Evolutionary conservation across 2,113 vertebrate genomes (phyloP).

Genomic region (mouse (Mus musculus)): DNA sequence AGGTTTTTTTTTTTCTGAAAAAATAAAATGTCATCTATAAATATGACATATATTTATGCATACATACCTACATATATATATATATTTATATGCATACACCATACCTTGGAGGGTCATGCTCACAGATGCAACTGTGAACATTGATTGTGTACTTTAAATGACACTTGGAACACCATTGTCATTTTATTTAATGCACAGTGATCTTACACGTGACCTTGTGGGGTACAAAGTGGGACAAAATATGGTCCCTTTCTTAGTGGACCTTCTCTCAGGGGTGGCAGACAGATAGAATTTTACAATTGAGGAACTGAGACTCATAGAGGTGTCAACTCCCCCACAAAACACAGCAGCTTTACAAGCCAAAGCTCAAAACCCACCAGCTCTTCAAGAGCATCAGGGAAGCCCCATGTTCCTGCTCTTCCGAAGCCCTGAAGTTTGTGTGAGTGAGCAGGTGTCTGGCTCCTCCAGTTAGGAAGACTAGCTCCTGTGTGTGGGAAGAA

Average conservation of each 20-base stretch:
- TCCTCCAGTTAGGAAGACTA: neutral
- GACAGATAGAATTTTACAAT: neutral
- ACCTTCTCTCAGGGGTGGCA: neutral
- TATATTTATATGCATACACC: no score
- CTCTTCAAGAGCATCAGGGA: neutral
- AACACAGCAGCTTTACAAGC: neutral
- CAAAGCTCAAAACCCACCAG: neutral
- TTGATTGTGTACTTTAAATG: neutral
- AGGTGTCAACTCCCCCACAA: neutral
- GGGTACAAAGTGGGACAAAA: neutral
- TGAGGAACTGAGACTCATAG: constrained; percentile 15
- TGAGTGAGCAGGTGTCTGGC: no score
- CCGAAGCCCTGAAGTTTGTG: neutral
- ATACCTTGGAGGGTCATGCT: neutral
- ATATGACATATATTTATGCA: neutral
- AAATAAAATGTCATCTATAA: neutral
- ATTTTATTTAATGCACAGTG: neutral
- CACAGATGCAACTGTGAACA: neutral
- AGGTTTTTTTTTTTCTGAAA: neutral
- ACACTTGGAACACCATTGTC: neutral
- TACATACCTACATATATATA: no score
- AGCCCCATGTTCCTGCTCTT: neutral
- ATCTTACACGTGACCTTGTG: neutral
- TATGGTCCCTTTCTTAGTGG: no score
- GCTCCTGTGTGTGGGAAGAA: neutral